phyloP scores from a whole-genome alignment of 2,797 vertebrate species.

The Notolabrus celidotus region DNA sequence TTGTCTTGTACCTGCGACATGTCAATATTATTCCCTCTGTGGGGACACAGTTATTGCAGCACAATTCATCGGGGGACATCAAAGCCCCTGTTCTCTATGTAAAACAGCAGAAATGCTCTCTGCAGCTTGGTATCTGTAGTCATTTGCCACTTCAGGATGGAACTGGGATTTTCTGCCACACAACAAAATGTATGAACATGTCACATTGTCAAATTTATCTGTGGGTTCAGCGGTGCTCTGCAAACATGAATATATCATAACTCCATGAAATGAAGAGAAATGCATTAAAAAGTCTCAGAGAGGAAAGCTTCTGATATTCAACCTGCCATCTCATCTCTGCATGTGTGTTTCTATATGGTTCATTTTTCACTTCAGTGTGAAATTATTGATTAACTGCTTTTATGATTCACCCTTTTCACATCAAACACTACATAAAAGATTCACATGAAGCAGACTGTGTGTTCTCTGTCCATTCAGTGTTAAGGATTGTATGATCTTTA shows the following conservation, averaged over 20 bases:
- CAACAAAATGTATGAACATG: constrained; percentile 57
- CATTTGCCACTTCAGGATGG: constrained; percentile 68
- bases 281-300: constrained; percentile 42
- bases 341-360: constrained; percentile 17
- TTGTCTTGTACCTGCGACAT: constrained; percentile 62
- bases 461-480: constrained; percentile 21
- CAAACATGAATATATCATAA: constrained; percentile 56
- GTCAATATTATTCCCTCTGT: constrained; percentile 68
- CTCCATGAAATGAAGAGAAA: constrained; percentile 48
- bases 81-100: constrained; percentile 69
- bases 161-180: constrained; percentile 63
- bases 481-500: constrained; percentile 19
- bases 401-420: constrained; percentile 23
- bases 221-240: constrained; percentile 33
- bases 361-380: constrained; percentile 30
- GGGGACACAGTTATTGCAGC: constrained; percentile 64
- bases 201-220: constrained; percentile 69
- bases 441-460: constrained; percentile 22
- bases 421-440: constrained; percentile 16
- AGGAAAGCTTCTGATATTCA: constrained; percentile 31
- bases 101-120: constrained; percentile 69
- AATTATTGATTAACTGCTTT: constrained; percentile 45
- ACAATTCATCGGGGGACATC: constrained; percentile 69
- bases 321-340: constrained; percentile 27
- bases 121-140: constrained; percentile 54